Evolutionary conservation across 2,113 vertebrate genomes (phyloP), one percentile per base, ranked within the genome.

Genomic region (Tapirus terrestris): DNA sequence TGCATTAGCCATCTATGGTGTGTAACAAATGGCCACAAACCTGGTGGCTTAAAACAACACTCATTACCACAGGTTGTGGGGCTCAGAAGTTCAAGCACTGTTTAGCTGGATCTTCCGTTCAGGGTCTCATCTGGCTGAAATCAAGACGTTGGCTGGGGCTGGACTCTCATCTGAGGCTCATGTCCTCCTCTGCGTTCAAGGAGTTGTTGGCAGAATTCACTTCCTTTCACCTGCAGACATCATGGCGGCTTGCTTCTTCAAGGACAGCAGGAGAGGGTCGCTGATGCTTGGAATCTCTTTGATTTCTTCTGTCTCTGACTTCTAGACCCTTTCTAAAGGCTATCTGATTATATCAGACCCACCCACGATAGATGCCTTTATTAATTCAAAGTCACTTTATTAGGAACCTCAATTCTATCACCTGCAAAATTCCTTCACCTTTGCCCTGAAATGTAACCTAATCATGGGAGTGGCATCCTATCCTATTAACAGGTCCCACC

Each of bases 1-100:
- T 0, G 1, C 2, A 0, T 0, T 9, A 16, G 17, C 65, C 17
- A 0, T 13, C 60, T 6, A 0, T 2, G 39, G 48, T 7, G 18
- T 0, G 1, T 21, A 4, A 23, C 16, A 16, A 6, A 3, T 6
- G 0, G 5, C 75, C 43, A 31, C 82, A 17, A 4, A 2, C 21
- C 3, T 2, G 2, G 43, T 13, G 21, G 0, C 56, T 43, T 39
- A 7, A 16, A 36, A 29, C 25, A 25, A 1, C 4, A 13, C 20
- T 6, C 0, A 53, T n/a, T 21, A 43, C 27, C 20, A 1, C 1
- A 0, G 39, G 12, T 56, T 12, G 60, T 25, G 14, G 8, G 63
- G 39, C 39, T 33, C 61, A 33, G 11, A 4, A 17, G 6, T 0
- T 6, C 13, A 2, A 31, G 11, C 2, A 1, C 1, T 0, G 27